Evolutionary conservation across 2,113 vertebrate species (phyloP).

Genomic region (Lampris megalopsis): DNA sequence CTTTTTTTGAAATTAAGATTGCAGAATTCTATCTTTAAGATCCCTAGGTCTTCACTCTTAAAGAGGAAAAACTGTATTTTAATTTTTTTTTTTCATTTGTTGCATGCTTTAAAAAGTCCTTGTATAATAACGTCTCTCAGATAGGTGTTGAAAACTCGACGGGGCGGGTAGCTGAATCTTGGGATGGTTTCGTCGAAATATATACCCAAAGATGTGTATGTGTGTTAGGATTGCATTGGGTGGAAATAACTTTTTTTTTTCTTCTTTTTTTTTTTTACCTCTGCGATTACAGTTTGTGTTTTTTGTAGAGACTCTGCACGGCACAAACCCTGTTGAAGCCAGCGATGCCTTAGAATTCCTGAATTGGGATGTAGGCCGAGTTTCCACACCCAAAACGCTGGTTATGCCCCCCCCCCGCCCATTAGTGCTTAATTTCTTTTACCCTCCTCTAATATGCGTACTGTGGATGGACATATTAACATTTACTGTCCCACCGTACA

Average conservation of each 20-base stretch:
- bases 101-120: constrained; percentile 81
- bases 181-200: constrained; percentile 66
- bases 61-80: constrained; percentile 86
- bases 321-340: constrained; percentile 62
- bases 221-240: constrained; percentile 78
- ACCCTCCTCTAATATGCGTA: constrained; percentile 6
- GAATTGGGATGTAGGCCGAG: constrained; percentile 20
- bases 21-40: constrained; percentile 82
- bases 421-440: constrained; percentile 34
- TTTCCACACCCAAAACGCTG: constrained; percentile 21
- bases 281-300: constrained; percentile 84
- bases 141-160: constrained; percentile 71
- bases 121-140: constrained; percentile 70
- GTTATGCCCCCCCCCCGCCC: constrained; percentile 1
- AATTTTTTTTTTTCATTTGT: constrained; percentile 65
- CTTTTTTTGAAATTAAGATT: constrained; percentile 63
- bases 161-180: constrained; percentile 60
- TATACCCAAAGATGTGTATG: constrained; percentile 77
- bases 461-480: constrained; percentile 23
- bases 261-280: constrained; percentile 67
- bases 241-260: constrained; percentile 64
- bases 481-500: constrained; percentile 21
- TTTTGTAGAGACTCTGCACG: constrained; percentile 67
- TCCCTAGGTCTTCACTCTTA: constrained; percentile 90
- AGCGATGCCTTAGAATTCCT: constrained; percentile 54